Base-by-base conservation (phyloP, 2,888 invertebrate species). In the Drosophila neutralis region DNA sequence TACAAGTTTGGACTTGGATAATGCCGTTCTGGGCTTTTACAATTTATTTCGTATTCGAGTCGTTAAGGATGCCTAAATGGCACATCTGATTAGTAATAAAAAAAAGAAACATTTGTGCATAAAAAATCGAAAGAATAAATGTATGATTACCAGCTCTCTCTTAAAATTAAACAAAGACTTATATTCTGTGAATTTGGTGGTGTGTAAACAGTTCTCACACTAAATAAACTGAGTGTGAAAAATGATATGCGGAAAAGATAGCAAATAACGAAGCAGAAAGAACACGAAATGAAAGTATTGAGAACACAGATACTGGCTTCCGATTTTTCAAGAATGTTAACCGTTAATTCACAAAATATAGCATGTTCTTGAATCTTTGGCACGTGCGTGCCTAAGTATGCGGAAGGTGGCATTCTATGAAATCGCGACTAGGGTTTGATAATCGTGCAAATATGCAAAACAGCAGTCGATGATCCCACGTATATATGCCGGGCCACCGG, bases 401-500 rank as follows among this genome's bases (percentile, higher is more conserved):
- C 78, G 78, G 78, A 78, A 78, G 49, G 57, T 80, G 64, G 56
- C 57, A 59, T 72, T 58, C 51, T 62, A 42, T 67, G 42, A 53
- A 53, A 67, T 56, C 75, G 69, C 71, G 71, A 69, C 29, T 54
- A 35, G 11, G n/a, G 40, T 40, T 54, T 40, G 42, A 52, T 42
- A 67, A 68, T 77, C 87, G 87, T 84, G 83, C 79, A 63, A 70
- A 35, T 72, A 38, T 38, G 29, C 36, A 48, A 73, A 69, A 63
- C 48, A 72, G 35, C 5, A 31, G 15, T 42, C 38, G 21, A 31
- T 54, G 49, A n/a, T 52, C 21, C 31, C 29, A 29, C 65, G 49
- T 86, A 84, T 84, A 87, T 80, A 87, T 84, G 65, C 36, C 42
- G 74, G 27, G 57, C 15, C 33, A n/a, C 18, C 35, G 33, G n/a